Evolutionary conservation across 2,113 vertebrate genomes (phyloP), one percentile per base, ranked within the genome.

Genomic region (Dissostichus mawsoni): DNA sequence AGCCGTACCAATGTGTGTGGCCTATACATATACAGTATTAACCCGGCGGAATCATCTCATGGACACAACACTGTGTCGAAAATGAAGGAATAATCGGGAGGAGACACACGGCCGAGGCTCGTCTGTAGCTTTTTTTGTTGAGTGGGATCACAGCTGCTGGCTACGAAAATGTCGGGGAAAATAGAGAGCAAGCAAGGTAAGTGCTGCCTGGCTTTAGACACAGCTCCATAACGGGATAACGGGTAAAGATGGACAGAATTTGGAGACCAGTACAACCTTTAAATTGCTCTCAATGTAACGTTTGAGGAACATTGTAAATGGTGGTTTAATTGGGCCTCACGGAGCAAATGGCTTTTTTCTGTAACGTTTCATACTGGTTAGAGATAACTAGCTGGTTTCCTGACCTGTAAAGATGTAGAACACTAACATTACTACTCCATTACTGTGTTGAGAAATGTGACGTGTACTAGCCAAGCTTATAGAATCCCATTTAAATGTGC

Each of bases 101-200:
- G 81, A 74, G 87, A 86, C 77, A 58, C 88, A 48, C 47, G 11
- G 69, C 80, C 84, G 85, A 91, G 85, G 87, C 87, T 89, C 85
- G 82, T 86, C 87, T 78, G 89, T 74, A 81, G 87, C 87, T 92
- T 92, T 87, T 92, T 92, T 87, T 87, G 87, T 91, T 90, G 86
- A 91, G 91, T 88, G 92, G 92, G 90, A 84, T 85, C 90, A 84
- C 92, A 86, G 90, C 92, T 92, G 92, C 90, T 90, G 90, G 89
- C 82, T 61, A 87, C 82, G 90, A 95, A 93, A 89, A 96, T 96
- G 95, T 96, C 95, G 91, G 95, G 94, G 62, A 96, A 95, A 92
- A 94, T 95, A 88, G 95, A 96, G 81, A 95, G 93, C 88, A 96
- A 96, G 81, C 95, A 95, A 92, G 95, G 95, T 96, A 90, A 93